Conservation (phyloP, 2,888 invertebrate genomes). For the Chrysopilus asiliformis region DNA sequence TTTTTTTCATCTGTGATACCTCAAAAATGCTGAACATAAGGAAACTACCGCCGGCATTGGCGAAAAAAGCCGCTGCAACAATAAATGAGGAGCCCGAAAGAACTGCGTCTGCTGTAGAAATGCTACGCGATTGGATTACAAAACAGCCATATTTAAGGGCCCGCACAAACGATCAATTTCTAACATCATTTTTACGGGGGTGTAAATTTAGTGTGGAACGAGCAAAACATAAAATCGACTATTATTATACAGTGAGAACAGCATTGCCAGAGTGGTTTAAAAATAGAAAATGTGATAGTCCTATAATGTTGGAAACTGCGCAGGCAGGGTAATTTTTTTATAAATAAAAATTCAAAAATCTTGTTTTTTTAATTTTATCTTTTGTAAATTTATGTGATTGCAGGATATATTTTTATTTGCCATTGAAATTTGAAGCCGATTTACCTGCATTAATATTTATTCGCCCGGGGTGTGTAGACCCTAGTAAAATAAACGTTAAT, state of each 20-base stretch:
- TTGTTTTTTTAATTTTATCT: no score
- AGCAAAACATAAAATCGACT: conserved; percentile 38
- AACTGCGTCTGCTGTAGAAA: conserved; percentile 27
- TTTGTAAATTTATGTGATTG: no score
- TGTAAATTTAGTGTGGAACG: conserved; percentile 37
- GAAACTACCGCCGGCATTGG: no score
- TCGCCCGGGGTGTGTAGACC: conserved; percentile 23
- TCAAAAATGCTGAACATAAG: no score
- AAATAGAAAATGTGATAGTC: conserved; percentile 21
- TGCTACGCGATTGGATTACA: conserved; percentile 35
- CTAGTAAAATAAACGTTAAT: conserved; percentile 30
- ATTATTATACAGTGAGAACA: conserved; percentile 39
- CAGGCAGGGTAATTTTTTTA: no score
- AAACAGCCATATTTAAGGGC: conserved; percentile 35
- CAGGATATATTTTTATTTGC: no score
- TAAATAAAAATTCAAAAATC: no score
- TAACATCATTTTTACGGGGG: conserved; percentile 37
- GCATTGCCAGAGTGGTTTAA: conserved; percentile 43
- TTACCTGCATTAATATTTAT: no score
- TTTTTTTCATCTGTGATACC: no score
- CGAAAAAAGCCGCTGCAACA: no score
- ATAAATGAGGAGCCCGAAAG: conserved; percentile 34
- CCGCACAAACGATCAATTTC: conserved; percentile 35
- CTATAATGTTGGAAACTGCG: conserved; percentile 5
- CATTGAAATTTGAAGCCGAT: no score